A percentile compares a stretch with the other conserved stretches of the same genome.
These are phyloP conservation scores for Percina caprodes DNA, from an alignment of 2,113 vertebrate genomes.

Conservation along the genomic window DNA sequence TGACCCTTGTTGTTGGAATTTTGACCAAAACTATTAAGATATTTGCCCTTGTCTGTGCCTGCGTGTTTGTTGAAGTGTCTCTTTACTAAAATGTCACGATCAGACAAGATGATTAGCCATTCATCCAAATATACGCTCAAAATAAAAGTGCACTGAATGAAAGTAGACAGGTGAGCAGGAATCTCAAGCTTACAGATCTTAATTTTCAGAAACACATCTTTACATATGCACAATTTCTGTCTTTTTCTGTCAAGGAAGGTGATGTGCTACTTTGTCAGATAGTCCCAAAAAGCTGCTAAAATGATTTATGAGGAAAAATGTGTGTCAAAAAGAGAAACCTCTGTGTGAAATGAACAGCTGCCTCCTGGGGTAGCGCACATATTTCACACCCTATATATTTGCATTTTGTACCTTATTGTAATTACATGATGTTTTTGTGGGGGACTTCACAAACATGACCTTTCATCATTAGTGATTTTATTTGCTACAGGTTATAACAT, in stretches of 20 bases:
- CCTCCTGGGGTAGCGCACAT: background rate
- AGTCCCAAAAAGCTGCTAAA: background rate
- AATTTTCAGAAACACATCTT: background rate
- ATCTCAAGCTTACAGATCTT: too few relatives aligned
- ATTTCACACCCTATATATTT: background rate
- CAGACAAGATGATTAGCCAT: background rate
- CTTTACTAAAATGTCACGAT: background rate
- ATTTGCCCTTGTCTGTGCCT: background rate
- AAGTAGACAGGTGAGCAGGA: conserved; percentile 14
- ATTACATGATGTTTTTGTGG: background rate
- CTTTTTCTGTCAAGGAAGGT: background rate
- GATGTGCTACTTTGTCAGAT: background rate
- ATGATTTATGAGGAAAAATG: background rate
- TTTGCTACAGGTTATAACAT: background rate
- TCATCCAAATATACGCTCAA: background rate
- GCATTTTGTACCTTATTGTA: background rate
- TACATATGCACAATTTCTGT: background rate
- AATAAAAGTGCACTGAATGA: background rate
- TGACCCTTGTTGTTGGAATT: background rate
- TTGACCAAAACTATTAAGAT: background rate
- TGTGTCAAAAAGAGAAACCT: background rate
- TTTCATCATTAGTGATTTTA: background rate
- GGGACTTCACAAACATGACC: too few relatives aligned
- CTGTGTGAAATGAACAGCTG: background rate
- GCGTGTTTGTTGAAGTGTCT: background rate